Percentiles rank a stretch among this genome's conserved stretches.
These are phyloP conservation scores for Ectropis crepuscularia DNA, from an alignment of 2,888 invertebrate genomes.

Conservation along the genomic window DNA sequence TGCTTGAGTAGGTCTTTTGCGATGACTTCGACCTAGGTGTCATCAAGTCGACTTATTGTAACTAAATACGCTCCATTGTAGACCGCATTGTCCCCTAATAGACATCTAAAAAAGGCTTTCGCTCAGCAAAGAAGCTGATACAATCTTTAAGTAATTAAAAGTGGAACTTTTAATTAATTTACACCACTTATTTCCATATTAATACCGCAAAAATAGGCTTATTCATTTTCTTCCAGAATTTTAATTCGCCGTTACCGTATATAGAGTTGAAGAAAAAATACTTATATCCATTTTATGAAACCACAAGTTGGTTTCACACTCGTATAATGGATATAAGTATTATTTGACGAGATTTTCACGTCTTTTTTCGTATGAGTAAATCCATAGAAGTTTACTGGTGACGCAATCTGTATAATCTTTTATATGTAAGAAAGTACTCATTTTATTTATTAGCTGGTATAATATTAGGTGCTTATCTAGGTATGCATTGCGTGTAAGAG, in stretches of 20 bases:
- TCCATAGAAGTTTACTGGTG: slow-evolving; percentile 17
- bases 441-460: neutral
- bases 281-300: slow-evolving; percentile 28
- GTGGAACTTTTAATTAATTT: neutral
- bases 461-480: neutral
- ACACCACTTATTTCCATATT: slow-evolving; percentile 2
- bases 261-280: slow-evolving; percentile 20
- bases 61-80: too few species aligned
- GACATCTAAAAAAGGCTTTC: too few species aligned
- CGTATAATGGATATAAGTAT: too few species aligned
- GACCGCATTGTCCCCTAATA: too few species aligned
- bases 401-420: slow-evolving; percentile 18
- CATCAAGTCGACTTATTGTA: too few species aligned
- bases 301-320: too few species aligned
- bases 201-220: slow-evolving; percentile 3
- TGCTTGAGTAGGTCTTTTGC: too few species aligned
- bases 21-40: too few species aligned
- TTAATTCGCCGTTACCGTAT: slow-evolving; percentile 19
- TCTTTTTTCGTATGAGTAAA: slow-evolving; percentile 21
- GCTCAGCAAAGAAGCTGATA: too few species aligned
- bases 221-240: slow-evolving; percentile 15
- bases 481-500: too few species aligned
- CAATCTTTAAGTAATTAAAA: too few species aligned
- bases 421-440: neutral
- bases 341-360: slow-evolving; percentile 23